Evolutionary conservation across 2,888 invertebrate species (phyloP).

Genomic region (Malacosoma neustria): DNA sequence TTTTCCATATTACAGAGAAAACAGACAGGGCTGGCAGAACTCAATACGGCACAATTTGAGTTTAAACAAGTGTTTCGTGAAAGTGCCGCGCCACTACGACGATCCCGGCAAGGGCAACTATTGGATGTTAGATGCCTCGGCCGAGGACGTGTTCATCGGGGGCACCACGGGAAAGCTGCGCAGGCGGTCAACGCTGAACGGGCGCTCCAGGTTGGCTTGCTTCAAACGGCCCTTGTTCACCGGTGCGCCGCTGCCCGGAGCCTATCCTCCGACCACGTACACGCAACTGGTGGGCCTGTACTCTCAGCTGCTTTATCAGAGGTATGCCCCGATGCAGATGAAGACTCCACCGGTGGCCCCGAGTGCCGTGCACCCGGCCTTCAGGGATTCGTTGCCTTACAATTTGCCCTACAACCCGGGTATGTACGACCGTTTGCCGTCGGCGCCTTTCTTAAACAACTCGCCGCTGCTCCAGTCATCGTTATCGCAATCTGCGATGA

Average conservation of each 20-base stretch:
- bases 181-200: slow-evolving; percentile 91
- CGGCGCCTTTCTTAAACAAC: slow-evolving; percentile 41
- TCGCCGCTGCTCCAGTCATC: slow-evolving; percentile 37
- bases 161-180: slow-evolving; percentile 96
- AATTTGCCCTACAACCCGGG: slow-evolving; percentile 54
- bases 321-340: slow-evolving; percentile 77
- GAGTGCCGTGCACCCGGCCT: slow-evolving; percentile 69
- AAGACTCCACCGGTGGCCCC: slow-evolving; percentile 66
- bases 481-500: slow-evolving; percentile 32
- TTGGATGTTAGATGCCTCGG: slow-evolving; percentile 99
- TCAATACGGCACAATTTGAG: slow-evolving; percentile 98
- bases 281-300: slow-evolving; percentile 75
- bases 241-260: slow-evolving; percentile 72
- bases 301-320: slow-evolving; percentile 79
- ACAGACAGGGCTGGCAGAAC: slow-evolving; percentile 99
- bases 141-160: slow-evolving; percentile 99
- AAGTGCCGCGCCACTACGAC: slow-evolving; percentile 97
- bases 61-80: slow-evolving; percentile 98
- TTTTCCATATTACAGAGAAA: slow-evolving; percentile 98
- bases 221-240: slow-evolving; percentile 86
- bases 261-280: slow-evolving; percentile 74
- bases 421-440: slow-evolving; percentile 46
- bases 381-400: slow-evolving; percentile 58
- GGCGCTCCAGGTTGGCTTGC: slow-evolving; percentile 90
- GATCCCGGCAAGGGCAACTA: slow-evolving; percentile 99